Base-by-base conservation (phyloP, 1,140 invertebrate genomes). In the Episyrphus balteatus region DNA sequence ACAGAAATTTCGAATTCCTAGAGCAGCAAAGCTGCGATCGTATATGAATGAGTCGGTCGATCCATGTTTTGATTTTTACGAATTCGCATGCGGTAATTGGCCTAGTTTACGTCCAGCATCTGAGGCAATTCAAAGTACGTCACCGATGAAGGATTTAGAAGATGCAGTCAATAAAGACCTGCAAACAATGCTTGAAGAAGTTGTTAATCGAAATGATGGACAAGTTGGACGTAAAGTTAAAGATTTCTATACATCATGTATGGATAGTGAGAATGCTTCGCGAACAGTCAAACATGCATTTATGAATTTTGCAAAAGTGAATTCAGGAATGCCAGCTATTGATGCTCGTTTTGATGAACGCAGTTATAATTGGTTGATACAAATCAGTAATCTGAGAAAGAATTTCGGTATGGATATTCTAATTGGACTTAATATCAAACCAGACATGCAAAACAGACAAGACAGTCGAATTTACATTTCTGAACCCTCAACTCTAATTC, bases 61-160 rank as follows among this genome's bases (percentile, higher is more conserved):
- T 61, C 88, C 91, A 0, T 96, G 92, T 66, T 68, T 83, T 2
- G 88, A 96, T 66, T 96, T 95, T 62, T 94, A 92, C 66, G 77
- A 85, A 32, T 66, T 51, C 38, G 62, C 62, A 18, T 66, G 62
- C 19, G 62, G 60, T 33, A 60, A 61, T 89, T 86, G 62, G 82
- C 88, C 52, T 0, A 51, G 56, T n/a, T 33, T 62, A 21, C 60
- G 65, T 46, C 59, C 60, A 1, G 52, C 62, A 0, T 44, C 45
- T 0, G 6, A 51, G 6, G 33, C 51, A 9, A 58, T 51, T 3
- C 21, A 3, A 26, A 26, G 21, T 26, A 26, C 21, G 3, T 26
- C 21, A 8, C 21, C 21, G 8, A 26, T 26, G 21, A 26, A 26
- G 21, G 21, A 26, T 26, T 26, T 26, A 26, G 53, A 62, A 43